phyloP scores from a whole-genome alignment of 2,888 invertebrate genomes.

The Phalera bucephala region DNA sequence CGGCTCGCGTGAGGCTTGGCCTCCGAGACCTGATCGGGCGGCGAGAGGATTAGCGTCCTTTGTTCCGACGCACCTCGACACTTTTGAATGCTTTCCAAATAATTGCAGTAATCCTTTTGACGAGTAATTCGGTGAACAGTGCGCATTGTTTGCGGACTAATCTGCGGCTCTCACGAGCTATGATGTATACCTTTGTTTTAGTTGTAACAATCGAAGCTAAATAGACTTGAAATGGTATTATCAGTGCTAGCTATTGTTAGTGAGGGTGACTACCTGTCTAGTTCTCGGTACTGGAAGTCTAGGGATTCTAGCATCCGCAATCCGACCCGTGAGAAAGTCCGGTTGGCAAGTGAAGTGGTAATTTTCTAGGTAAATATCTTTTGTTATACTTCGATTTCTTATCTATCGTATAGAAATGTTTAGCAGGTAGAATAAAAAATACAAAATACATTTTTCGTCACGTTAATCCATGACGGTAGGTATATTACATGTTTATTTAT shows the following conservation, averaged over 20 bases:
- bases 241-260: too few relatives aligned
- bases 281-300: too few relatives aligned
- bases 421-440: too few relatives aligned
- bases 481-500: too few relatives aligned
- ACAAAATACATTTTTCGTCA: too few relatives aligned
- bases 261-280: too few relatives aligned
- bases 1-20: neutral
- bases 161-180: neutral
- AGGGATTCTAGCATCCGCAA: neutral
- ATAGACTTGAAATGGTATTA: too few relatives aligned
- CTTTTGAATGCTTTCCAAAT: neutral
- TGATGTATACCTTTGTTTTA: neutral
- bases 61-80: neutral
- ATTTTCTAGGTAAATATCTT: neutral
- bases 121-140: neutral
- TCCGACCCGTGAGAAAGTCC: neutral
- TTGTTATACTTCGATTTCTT: neutral
- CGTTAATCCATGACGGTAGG: too few relatives aligned
- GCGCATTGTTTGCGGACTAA: neutral
- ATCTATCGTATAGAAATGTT: too few relatives aligned
- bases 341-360: neutral
- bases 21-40: neutral
- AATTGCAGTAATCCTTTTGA: neutral
- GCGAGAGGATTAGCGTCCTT: neutral
- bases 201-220: too few relatives aligned